phyloP scores from a whole-genome alignment of 2,113 vertebrate genomes.

The Ctenomys sociabilis region DNA sequence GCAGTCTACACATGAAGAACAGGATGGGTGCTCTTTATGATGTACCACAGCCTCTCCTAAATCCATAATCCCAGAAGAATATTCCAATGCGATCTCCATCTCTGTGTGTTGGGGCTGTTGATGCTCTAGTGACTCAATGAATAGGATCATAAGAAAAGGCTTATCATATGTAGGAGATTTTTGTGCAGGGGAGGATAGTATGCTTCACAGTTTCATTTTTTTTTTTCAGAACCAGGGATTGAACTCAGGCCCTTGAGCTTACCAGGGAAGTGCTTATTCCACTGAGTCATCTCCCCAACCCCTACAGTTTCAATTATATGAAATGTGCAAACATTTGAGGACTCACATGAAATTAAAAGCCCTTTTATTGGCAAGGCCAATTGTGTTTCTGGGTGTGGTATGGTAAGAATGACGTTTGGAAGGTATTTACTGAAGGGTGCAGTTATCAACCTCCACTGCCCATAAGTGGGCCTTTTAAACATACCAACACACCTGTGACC shows the following conservation, averaged over 20 bases:
- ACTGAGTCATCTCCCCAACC: too few relatives aligned
- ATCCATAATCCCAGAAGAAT: not conserved
- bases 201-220: conserved; percentile 78
- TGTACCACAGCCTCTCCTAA: not conserved
- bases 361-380: conserved; percentile 66
- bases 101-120: not conserved
- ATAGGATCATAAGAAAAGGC: conserved; percentile 72
- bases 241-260: too few relatives aligned
- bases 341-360: conserved; percentile 73
- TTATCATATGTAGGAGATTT: conserved; percentile 76
- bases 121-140: conserved; percentile 67
- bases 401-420: conserved; percentile 68
- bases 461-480: not conserved
- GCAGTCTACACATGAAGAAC: conserved; percentile 70
- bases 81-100: not conserved
- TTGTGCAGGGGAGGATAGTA: conserved; percentile 69
- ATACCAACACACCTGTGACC: too few relatives aligned
- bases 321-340: conserved; percentile 76
- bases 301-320: conserved; percentile 78
- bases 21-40: conserved; percentile 64
- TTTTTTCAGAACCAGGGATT: too few relatives aligned
- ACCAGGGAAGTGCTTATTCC: too few relatives aligned
- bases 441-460: not conserved
- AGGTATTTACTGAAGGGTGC: conserved; percentile 69
- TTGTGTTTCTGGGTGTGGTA: conserved; percentile 51